Conservation (phyloP, 2,797 vertebrate species). For the Spea hammondii region DNA sequence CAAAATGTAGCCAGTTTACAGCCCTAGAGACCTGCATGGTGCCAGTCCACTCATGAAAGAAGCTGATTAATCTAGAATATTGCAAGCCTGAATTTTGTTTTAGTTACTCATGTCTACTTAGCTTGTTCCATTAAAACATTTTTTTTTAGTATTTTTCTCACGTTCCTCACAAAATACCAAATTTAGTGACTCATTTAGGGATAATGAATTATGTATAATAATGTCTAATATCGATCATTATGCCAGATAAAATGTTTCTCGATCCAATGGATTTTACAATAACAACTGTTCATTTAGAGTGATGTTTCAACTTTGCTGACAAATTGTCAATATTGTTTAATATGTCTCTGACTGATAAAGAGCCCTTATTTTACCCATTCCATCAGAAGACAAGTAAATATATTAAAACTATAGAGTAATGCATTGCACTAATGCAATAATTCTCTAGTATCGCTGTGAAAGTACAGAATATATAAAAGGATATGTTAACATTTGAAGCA, state of each 20-base stretch:
- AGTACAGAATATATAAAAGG: no score
- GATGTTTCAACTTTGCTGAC: slow-evolving; percentile 5
- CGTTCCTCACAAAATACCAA: background rate
- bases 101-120: no score
- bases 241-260: slow-evolving; percentile 5
- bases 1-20: no score
- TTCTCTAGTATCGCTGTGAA: no score
- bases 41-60: no score
- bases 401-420: background rate
- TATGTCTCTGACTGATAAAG: slow-evolving; percentile 6
- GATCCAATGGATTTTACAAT: slow-evolving; percentile 12
- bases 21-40: no score
- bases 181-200: slow-evolving; percentile 3
- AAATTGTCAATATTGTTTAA: slow-evolving; percentile 29
- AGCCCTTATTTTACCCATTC: background rate
- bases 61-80: no score
- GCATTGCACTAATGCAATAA: no score
- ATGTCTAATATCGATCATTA: slow-evolving; percentile 17
- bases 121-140: no score
- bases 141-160: slow-evolving; percentile 10
- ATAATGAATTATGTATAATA: slow-evolving; percentile 12
- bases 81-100: no score
- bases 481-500: no score
- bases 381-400: background rate
- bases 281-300: slow-evolving; percentile 7